Evolutionary conservation across 2,888 invertebrate species (phyloP).

Genomic region (Euclidia mi): DNA sequence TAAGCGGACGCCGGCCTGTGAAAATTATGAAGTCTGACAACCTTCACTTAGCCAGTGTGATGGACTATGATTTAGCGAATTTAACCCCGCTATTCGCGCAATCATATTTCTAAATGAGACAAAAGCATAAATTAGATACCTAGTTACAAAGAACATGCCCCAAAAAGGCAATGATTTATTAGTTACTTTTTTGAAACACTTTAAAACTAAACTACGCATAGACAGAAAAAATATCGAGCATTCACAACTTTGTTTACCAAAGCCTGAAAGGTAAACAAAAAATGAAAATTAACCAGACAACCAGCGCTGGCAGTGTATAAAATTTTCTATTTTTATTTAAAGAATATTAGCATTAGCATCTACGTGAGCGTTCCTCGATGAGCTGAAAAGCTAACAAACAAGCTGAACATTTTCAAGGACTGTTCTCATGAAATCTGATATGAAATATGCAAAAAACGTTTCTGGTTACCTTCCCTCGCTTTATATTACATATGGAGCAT

Average conservation of each 20-base stretch:
- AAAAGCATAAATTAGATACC: no score
- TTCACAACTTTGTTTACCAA: constrained; percentile 4
- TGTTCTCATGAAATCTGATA: constrained; percentile 61
- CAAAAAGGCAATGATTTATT: no score
- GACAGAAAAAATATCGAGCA: not conserved
- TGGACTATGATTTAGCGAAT: no score
- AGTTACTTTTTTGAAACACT: no score
- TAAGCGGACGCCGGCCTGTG: no score
- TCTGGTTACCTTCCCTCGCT: constrained; percentile 48
- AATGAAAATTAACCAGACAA: constrained; percentile 14
- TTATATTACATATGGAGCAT: constrained; percentile 39
- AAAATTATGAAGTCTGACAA: no score
- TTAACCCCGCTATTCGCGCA: no score
- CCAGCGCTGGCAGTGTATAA: constrained; percentile 12
- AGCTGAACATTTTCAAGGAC: constrained; percentile 54
- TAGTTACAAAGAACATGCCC: no score
- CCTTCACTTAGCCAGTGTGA: no score
- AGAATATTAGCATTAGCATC: constrained; percentile 29
- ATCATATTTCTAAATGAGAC: no score
- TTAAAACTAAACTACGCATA: not conserved
- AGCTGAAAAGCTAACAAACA: constrained; percentile 43
- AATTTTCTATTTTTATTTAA: constrained; percentile 35
- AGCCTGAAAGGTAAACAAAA: not conserved
- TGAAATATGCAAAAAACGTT: constrained; percentile 70
- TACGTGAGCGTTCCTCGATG: constrained; percentile 15